Conservation (phyloP, 2,797 vertebrate genomes). For the Bradypodion ventrale region DNA sequence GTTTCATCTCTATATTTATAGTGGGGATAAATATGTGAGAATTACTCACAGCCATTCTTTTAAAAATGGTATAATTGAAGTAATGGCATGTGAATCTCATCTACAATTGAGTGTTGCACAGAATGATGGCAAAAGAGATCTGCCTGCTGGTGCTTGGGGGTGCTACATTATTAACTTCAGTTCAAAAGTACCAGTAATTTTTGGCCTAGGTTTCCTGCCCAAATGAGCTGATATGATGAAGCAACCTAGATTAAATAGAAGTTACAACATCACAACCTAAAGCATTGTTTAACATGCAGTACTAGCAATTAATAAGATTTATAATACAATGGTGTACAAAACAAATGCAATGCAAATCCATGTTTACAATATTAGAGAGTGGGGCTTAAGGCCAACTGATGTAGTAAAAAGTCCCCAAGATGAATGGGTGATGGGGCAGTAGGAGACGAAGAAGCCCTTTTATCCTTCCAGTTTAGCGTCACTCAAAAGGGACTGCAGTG, state of each 20-base stretch:
- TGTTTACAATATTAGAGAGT: conserved; percentile 45
- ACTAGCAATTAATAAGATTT: conserved; percentile 47
- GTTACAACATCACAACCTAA: neutral
- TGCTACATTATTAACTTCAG: neutral
- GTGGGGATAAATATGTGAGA: neutral
- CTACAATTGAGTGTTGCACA: neutral
- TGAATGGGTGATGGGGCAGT: neutral
- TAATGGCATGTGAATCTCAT: neutral
- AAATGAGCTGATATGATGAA: neutral
- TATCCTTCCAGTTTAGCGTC: neutral
- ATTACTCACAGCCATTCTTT: neutral
- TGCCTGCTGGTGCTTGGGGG: neutral
- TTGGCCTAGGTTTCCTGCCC: neutral
- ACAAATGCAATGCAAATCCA: neutral
- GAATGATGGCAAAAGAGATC: neutral
- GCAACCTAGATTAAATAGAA: neutral
- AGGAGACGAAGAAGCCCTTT: neutral
- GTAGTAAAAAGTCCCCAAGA: neutral
- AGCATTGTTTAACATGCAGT: conserved; percentile 46
- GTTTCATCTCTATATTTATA: neutral
- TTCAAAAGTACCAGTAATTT: neutral
- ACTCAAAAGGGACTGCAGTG: too few relatives aligned
- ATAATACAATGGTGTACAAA: neutral
- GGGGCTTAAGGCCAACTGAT: neutral
- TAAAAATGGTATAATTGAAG: neutral